phyloP scores from a whole-genome alignment of 2,113 vertebrate species.

The Strigops habroptila region DNA sequence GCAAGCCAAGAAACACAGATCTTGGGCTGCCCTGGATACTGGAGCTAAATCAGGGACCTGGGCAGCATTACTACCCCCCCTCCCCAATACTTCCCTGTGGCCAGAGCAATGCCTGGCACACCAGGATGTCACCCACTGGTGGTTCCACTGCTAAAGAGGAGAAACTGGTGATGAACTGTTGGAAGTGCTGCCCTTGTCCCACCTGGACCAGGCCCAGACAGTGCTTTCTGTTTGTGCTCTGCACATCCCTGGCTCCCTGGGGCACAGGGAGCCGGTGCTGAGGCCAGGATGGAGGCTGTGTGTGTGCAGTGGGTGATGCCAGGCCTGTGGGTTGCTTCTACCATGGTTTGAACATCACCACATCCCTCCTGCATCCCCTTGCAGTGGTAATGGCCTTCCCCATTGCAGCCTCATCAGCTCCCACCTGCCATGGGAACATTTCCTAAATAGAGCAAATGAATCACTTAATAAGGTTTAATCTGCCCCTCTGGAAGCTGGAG shows the following conservation, averaged over 20 bases:
- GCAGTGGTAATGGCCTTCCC: not conserved
- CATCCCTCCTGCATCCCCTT: not conserved
- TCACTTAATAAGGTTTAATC: not conserved
- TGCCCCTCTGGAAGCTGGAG: not conserved
- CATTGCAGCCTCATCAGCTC: fast-evolving
- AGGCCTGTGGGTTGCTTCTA: not conserved
- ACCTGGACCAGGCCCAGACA: fast-evolving
- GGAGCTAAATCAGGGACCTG: not conserved
- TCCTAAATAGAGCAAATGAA: not conserved
- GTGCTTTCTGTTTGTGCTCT: fast-evolving
- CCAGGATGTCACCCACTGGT: not conserved
- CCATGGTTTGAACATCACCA: not conserved
- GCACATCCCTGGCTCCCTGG: fast-evolving
- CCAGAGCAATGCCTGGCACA: fast-evolving
- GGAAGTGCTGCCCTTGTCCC: not conserved
- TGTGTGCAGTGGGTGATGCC: not conserved
- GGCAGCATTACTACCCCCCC: not conserved
- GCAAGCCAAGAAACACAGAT: not conserved
- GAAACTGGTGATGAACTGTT: not conserved
- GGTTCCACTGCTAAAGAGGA: not conserved
- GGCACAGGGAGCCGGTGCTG: fast-evolving
- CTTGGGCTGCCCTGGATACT: not conserved
- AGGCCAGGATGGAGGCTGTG: not conserved
- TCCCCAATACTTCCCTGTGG: fast-evolving
- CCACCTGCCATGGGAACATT: not conserved